A percentile compares a stretch with the other conserved stretches of the same genome.
These are phyloP conservation scores for Cardiocondyla obscurior DNA, from an alignment of 1,140 invertebrate species.

Conservation along the genomic window DNA sequence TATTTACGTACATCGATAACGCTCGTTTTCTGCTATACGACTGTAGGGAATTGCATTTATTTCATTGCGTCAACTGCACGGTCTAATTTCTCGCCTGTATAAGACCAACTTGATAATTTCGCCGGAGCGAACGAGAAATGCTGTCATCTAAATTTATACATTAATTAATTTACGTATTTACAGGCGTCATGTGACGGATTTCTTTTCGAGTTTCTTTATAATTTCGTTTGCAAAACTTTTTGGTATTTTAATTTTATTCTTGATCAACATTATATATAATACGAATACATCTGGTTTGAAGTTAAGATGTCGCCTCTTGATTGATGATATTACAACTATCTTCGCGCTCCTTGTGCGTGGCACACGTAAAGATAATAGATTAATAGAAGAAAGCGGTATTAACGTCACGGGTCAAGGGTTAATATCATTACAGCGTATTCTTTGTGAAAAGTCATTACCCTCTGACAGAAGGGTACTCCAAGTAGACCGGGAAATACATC, in stretches of 20 bases:
- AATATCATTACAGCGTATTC: conserved; percentile 16
- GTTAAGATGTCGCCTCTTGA: neutral
- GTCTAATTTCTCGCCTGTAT: neutral
- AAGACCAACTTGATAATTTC: neutral
- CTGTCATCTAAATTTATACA: neutral
- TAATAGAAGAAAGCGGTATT: neutral
- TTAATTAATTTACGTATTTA: neutral
- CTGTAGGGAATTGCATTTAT: conserved; percentile 48
- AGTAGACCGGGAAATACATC: conserved; percentile 38
- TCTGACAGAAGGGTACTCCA: conserved; percentile 15
- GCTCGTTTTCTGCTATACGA: conserved; percentile 64
- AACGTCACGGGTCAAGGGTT: neutral
- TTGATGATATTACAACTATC: conserved; percentile 7
- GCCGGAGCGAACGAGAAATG: neutral
- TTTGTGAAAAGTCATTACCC: conserved; percentile 37
- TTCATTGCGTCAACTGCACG: neutral
- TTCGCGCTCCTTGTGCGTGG: neutral
- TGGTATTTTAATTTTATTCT: neutral
- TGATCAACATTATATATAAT: neutral
- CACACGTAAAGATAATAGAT: neutral
- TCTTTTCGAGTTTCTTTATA: neutral
- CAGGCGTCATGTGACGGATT: neutral
- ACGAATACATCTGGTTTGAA: neutral
- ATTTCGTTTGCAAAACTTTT: neutral
- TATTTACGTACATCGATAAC: conserved; percentile 49